Conservation (phyloP, 2,113 vertebrate genomes). For the Vulpes lagopus region DNA sequence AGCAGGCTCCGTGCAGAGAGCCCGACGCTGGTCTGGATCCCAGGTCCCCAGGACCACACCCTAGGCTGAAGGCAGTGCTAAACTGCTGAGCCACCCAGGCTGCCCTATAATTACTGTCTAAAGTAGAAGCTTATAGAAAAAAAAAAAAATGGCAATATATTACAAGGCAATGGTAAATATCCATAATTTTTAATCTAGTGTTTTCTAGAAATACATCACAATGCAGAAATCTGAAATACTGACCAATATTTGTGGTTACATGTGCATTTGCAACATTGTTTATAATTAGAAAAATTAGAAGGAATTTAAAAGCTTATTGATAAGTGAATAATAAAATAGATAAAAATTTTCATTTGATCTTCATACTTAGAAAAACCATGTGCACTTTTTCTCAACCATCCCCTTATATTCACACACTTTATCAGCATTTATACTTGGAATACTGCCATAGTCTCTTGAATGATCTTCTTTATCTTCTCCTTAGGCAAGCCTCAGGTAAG, state of each 20-base stretch:
- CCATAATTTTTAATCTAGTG: background rate
- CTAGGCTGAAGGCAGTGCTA: no score
- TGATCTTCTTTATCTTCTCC: background rate
- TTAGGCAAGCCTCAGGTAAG: background rate
- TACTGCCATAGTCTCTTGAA: background rate
- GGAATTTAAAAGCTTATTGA: background rate
- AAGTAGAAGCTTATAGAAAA: background rate
- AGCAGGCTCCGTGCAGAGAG: no score
- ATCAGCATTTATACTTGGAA: background rate
- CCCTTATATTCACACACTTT: accelerated
- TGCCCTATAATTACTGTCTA: background rate
- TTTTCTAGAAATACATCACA: background rate
- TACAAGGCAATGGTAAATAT: background rate
- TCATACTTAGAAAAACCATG: background rate
- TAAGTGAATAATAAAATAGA: background rate
- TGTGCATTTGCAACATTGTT: background rate
- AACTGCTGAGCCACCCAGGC: no score
- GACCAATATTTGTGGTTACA: background rate
- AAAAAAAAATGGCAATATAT: background rate
- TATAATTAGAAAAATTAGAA: background rate
- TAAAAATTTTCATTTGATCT: background rate
- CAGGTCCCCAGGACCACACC: no score
- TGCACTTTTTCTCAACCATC: background rate
- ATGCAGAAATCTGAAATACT: background rate
- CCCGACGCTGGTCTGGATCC: no score